Evolutionary conservation across 2,888 invertebrate species (phyloP), one percentile per base, ranked within the genome.

Genomic region (Chloromyia formosa): DNA sequence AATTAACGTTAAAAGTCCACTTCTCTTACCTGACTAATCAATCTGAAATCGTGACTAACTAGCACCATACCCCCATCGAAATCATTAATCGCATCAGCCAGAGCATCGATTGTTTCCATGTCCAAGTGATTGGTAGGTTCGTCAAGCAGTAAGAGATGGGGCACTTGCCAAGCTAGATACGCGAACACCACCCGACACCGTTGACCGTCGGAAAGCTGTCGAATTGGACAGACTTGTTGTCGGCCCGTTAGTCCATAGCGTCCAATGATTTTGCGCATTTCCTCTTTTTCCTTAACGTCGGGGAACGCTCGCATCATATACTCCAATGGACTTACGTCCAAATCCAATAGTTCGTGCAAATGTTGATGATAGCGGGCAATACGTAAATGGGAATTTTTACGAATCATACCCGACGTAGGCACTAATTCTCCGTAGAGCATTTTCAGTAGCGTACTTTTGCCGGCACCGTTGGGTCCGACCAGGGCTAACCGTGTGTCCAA

Each of bases 281-380:
- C 98, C 86, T 99, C 99, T 35, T 94, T 91, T 85, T 99, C 99
- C 81, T 98, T 97, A 7, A 99, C 94, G 12, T 95, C 96, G 0
- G 99, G 98, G 86, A 97, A 99, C 80, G 93, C 90, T 82, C 92
- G 93, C 94, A 98, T 92, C 98, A 99, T 99, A 86, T 98, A 99
- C 80, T 99, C 98, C 56, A 99, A 87, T 10, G 99, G 98, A 22
- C 97, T 95, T 79, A 95, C 87, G 82, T 98, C 96, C 82, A 99
- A 87, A 85, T 99, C 98, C 23, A 99, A 88, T 76, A 97, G 88
- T 85, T 99, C 99, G 82, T 97, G 97, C 81, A 99, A 88, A 88
- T 99, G 99, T 88, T 98, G 99, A 86, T 99, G 99, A 87, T 99
- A 99, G 80, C 98, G 91, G 1, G 97, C 98, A 81, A 99, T 96